phyloP scores from a whole-genome alignment of 2,113 vertebrate genomes.

The Silurus asotus region DNA sequence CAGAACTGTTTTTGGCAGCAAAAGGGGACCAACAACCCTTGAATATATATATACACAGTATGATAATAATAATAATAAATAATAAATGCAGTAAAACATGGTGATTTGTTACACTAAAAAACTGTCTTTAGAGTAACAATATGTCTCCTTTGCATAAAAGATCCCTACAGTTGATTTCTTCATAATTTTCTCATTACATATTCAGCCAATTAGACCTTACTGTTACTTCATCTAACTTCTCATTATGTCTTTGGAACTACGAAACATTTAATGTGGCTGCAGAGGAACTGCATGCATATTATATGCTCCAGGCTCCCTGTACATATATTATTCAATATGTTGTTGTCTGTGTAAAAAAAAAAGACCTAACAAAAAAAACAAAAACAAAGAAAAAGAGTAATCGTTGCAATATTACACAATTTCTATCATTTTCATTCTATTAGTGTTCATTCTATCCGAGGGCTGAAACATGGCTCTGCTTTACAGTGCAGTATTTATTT shows the following conservation, averaged over 20 bases:
- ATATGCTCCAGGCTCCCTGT: slow-evolving; percentile 7
- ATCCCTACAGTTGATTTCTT: background rate
- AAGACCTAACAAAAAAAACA: background rate
- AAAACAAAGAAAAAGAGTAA: background rate
- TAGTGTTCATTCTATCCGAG: background rate
- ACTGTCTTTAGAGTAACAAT: background rate
- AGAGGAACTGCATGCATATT: slow-evolving; percentile 12
- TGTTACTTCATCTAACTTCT: slow-evolving; percentile 13
- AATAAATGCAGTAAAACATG: too few species aligned
- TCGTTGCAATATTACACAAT: slow-evolving; percentile 16
- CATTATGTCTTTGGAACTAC: slow-evolving; percentile 27
- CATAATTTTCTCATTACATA: slow-evolving; percentile 25
- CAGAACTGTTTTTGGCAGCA: too few species aligned
- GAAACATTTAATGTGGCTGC: slow-evolving; percentile 8
- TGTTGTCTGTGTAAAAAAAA: background rate
- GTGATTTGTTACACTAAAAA: too few species aligned
- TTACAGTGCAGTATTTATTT: slow-evolving; percentile 7
- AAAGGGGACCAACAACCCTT: too few species aligned
- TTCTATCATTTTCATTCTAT: slow-evolving; percentile 23
- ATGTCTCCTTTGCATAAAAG: background rate
- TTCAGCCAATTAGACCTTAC: background rate
- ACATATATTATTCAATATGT: background rate
- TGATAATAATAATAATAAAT: too few species aligned
- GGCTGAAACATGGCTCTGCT: background rate
- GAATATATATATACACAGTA: too few species aligned